Base-by-base conservation (phyloP, 2,797 vertebrate species). In the Agapornis canus region DNA sequence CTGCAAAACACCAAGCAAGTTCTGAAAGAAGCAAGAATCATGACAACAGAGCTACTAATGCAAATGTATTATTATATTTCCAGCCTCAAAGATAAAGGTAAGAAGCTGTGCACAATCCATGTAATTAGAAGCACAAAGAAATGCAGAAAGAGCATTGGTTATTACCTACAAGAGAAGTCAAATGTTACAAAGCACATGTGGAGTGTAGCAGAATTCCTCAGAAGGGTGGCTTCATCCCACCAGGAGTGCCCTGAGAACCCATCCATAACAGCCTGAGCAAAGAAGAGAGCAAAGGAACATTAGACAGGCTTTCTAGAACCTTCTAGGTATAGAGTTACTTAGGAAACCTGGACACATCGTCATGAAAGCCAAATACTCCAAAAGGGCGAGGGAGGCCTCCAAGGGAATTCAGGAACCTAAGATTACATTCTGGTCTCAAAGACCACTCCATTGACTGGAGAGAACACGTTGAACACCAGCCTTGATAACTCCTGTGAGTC, bases 261-360 rank as follows among this genome's bases (percentile, higher is more conserved):
- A 39, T 22, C 37, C 9, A 0, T 40, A 90, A 48, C 47, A 43
- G 25, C 54, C n/a, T 69, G 45, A 81, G 37, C 22, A 16, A 84
- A 94, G 89, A 90, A 89, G 73, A 77, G 81, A 90, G 42, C 64
- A 94, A 88, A 96, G 85, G 43, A 94, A 89, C 59, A 86, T 92
- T 89, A 91, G 76, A 89, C 60, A 95, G 81, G 90, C n/a, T 89
- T 89, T 95, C 84, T 64, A 86, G 84, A 97, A 95, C 52, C n/a
- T 93, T 78, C 43, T 86, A 91, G 32, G 31, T 72, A 83, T 80
- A 65, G 89, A 92, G 94, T 94, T 68, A 57, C 88, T 94, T 91
- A 77, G 70, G 81, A 95, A 97, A 94, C 16, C 8, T 56, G 4
- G 52, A 65, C 12, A 20, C 5, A 6, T 5, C 64, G 18, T 42